A percentile compares a stretch with the other conserved stretches of the same genome.
Conservation (phyloP, 2,888 invertebrate species). For the Sminthurides aquaticus region DNA sequence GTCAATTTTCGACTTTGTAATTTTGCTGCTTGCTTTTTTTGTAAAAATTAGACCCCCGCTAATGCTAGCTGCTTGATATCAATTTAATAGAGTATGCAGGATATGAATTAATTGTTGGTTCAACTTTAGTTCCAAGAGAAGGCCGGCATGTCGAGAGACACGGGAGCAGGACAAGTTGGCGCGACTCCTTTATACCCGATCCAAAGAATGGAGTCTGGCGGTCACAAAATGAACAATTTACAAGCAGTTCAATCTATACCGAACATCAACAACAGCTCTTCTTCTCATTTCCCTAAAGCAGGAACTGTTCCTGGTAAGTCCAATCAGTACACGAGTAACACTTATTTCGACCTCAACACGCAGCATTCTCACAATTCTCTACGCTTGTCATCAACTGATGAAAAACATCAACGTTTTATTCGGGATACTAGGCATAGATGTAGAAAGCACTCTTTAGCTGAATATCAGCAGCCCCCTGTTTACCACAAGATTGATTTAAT, state of each 20-base stretch:
- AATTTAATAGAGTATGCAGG: too few relatives aligned
- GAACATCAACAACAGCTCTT: background rate
- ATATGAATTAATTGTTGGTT: too few relatives aligned
- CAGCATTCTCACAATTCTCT: background rate
- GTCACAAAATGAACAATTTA: background rate
- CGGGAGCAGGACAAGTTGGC: background rate
- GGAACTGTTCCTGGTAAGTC: conserved; percentile 29
- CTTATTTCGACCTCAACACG: background rate
- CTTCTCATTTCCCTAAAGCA: conserved; percentile 17
- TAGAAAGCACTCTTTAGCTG: background rate
- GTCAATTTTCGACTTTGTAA: background rate
- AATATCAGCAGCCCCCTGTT: background rate
- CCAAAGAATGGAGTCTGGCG: background rate
- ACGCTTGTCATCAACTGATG: background rate
- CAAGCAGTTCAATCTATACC: background rate
- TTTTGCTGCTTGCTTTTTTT: too few relatives aligned
- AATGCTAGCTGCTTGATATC: too few relatives aligned
- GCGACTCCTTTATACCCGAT: background rate
- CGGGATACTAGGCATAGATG: background rate
- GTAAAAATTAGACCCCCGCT: too few relatives aligned
- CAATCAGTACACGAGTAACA: background rate
- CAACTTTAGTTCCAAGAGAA: too few relatives aligned
- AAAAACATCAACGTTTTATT: background rate
- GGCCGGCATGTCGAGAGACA: background rate
- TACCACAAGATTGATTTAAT: background rate